Conservation (phyloP, 2,797 vertebrate species). For the Crypturellus tataupa region DNA sequence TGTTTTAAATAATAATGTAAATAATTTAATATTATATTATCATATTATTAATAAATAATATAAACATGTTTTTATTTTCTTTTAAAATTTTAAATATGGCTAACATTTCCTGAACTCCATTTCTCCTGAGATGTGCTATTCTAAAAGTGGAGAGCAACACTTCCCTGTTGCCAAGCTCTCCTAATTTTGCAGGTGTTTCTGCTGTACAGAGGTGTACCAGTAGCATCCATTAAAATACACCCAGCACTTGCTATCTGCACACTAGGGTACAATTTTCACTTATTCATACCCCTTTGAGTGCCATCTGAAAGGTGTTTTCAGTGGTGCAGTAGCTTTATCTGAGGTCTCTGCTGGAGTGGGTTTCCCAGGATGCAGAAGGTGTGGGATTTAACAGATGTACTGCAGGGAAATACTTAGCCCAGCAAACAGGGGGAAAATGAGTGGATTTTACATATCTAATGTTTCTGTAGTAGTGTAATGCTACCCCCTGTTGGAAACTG, state of each 20-base stretch:
- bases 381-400: background rate
- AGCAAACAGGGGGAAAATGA: background rate
- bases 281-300: background rate
- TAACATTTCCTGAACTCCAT: background rate
- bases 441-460: background rate
- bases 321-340: background rate
- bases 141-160: background rate
- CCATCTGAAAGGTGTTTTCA: background rate
- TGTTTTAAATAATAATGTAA: too few relatives aligned
- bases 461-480: constrained; percentile 48
- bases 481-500: constrained; percentile 71
- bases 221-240: background rate
- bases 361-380: background rate
- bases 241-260: background rate
- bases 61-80: background rate
- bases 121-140: background rate
- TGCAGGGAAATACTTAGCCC: background rate
- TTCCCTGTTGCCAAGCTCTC: background rate
- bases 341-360: background rate
- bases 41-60: too few relatives aligned
- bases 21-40: too few relatives aligned
- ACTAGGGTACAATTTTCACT: background rate
- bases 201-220: background rate
- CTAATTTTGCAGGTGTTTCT: background rate
- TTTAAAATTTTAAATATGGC: background rate